Base-by-base conservation (phyloP, 2,888 invertebrate species). In the Macropis europaea region DNA sequence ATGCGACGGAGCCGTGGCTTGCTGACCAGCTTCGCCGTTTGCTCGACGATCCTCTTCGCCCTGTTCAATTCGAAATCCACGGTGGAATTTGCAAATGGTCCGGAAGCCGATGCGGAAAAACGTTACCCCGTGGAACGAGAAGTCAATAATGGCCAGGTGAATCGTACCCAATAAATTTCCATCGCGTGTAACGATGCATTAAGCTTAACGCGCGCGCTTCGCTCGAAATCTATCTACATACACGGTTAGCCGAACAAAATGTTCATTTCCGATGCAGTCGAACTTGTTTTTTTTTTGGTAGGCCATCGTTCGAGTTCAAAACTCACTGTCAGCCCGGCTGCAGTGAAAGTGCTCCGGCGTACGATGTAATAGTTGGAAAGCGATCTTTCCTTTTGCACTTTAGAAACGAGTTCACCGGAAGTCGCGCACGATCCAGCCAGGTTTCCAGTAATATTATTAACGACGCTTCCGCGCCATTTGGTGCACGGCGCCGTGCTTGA, bases 1-100 rank as follows among this genome's bases (percentile, higher is more conserved):
- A 88, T 88, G 88, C 87, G 84, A 34, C 77, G 81, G 15, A 82
- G 70, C 64, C 86, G 86, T 15, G 72, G 76, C 36, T 47, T 84
- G n/a, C 38, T 83, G 6, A 73, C 79, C 13, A 67, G 78, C 36
- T 32, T 83, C 42, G 60, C 79, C 50, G 76, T 59, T 30, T 86
- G 79, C 22, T 54, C 85, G 13, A 79, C 84, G 2, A 64, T 83
- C 7, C 61, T 80, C 11, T 81, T 86, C 42, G 42, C 87, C 26
- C 56, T 82, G 59, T 54, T 83, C 7, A 81, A 79, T 52, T 79
- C 76, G 57, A 84, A 77, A 40, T 74, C 78, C 17, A 38, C 64
- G 2, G 19, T 69, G 3, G 79, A 82, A n/a, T 42, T 72, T 11
- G 22, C 36, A 11, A 69, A 73, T 15, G 38, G 68, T 43, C 34